These are phyloP conservation scores for Meteorus sp. DNA, from an alignment of 1,140 invertebrate genomes.

Conservation along the genomic window DNA sequence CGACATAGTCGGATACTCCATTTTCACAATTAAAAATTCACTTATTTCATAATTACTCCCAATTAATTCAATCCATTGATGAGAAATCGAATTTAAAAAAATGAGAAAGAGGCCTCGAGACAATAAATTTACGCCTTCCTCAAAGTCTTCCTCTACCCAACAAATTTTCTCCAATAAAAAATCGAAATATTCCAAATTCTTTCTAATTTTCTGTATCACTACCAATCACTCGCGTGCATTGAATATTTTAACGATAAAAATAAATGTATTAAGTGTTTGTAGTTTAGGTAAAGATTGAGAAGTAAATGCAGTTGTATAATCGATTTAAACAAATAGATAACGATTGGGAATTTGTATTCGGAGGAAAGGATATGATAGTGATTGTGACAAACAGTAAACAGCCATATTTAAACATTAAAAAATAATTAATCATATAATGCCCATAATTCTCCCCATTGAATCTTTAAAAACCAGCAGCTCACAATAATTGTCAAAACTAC, in stretches of 20 bases:
- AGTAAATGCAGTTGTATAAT: constrained; percentile 52
- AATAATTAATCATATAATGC: constrained; percentile 9
- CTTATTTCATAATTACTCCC: too few species aligned
- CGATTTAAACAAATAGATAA: constrained; percentile 37
- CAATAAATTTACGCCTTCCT: too few species aligned
- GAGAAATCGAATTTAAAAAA: constrained; percentile 16
- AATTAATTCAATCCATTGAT: background rate
- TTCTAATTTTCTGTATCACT: too few species aligned
- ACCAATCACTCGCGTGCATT: too few species aligned
- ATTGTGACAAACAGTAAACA: background rate
- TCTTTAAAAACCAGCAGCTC: constrained; percentile 6
- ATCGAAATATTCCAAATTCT: too few species aligned
- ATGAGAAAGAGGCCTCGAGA: too few species aligned
- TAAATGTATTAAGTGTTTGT: constrained; percentile 60
- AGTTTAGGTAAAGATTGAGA: constrained; percentile 50
- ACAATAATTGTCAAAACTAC: constrained; percentile 3
- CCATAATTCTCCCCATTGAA: constrained; percentile 5
- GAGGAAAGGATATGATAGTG: background rate
- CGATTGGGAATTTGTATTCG: constrained; percentile 44
- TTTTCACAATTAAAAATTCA: too few species aligned
- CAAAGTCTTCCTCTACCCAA: too few species aligned
- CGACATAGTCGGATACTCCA: too few species aligned
- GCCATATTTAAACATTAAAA: constrained; percentile 8
- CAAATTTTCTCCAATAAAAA: too few species aligned
- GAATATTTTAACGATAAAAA: constrained; percentile 49